phyloP scores from a whole-genome alignment of 1,140 invertebrate genomes.

The Protaetia brevitarsis region DNA sequence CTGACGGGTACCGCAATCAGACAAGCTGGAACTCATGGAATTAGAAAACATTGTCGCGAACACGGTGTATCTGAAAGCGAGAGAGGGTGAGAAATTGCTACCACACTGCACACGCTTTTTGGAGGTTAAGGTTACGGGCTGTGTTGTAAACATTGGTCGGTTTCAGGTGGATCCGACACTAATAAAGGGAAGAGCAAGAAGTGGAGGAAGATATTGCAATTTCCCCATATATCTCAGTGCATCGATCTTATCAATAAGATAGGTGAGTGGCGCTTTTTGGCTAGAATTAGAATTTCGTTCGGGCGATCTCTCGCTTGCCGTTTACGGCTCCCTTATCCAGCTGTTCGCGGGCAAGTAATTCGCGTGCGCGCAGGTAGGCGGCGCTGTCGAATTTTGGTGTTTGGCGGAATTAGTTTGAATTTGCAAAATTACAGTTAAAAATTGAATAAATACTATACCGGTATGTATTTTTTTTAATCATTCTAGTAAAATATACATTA shows the following conservation, averaged over 20 bases:
- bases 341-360: too few relatives aligned
- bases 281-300: too few relatives aligned
- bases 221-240: conserved; percentile 98
- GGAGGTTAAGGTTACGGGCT: conserved; percentile 49
- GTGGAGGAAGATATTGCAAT: conserved; percentile 99
- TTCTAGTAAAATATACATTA: too few relatives aligned
- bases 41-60: conserved; percentile 99
- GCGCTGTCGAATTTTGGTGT: too few relatives aligned
- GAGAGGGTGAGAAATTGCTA: conserved; percentile 91
- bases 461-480: too few relatives aligned
- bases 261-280: conserved; percentile 64
- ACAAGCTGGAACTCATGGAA: conserved; percentile 99
- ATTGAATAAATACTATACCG: too few relatives aligned
- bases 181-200: conserved; percentile 99
- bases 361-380: too few relatives aligned
- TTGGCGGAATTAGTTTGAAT: too few relatives aligned
- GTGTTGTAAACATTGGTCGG: conserved; percentile 22
- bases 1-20: conserved; percentile 48
- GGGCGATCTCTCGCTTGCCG: too few relatives aligned
- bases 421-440: too few relatives aligned
- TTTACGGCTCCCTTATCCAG: too few relatives aligned
- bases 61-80: conserved; percentile 99
- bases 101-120: conserved; percentile 43
- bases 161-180: conserved; percentile 95
- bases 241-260: conserved; percentile 95